Evolutionary conservation across 2,113 vertebrate species (phyloP), one percentile per base, ranked within the genome.

Genomic region (Paraplagusia blochii): DNA sequence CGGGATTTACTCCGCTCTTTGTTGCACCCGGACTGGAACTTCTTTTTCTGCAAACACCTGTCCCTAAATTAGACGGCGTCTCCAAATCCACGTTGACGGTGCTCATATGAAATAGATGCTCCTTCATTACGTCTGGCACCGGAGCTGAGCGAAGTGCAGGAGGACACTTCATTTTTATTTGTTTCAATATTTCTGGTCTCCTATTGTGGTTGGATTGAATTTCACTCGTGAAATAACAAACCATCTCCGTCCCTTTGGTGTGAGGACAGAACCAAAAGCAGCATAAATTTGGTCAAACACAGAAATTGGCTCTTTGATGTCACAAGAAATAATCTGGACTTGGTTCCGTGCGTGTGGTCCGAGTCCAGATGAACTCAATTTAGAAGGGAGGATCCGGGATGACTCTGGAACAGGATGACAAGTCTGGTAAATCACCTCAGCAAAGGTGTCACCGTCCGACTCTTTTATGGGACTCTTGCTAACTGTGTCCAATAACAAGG

Each of bases 371-470:
- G 76, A 83, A 87, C 80, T 81, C 80, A 83, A 87, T 90, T 88
- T 87, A 85, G 81, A 84, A 81, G 84, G 77, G 85, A 83, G 82
- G 82, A 84, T 89, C 77, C 57, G 82, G 77, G 80, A 66, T 87
- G 83, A 87, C 86, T 87, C 88, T 88, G 88, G 88, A 89, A 79
- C 64, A 51, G 56, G 77, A 89, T 88, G 76, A 88, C 74, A 88
- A 79, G 82, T 85, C 80, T 83, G 78, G 72, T 78, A 78, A 85
- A 88, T 86, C 81, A 85, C 85, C 87, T 85, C 83, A 49, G 85
- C 79, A 81, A 86, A 89, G 85, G 88, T 89, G 89, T 89, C 88
- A 86, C 85, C 86, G 81, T 89, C 83, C 86, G 87, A 90, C 84
- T 84, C 81, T 87, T 87, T 89, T 71, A 85, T 90, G 83, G 80